Base-by-base conservation (phyloP, 2,888 invertebrate genomes). In the Oscheius sp. region DNA sequence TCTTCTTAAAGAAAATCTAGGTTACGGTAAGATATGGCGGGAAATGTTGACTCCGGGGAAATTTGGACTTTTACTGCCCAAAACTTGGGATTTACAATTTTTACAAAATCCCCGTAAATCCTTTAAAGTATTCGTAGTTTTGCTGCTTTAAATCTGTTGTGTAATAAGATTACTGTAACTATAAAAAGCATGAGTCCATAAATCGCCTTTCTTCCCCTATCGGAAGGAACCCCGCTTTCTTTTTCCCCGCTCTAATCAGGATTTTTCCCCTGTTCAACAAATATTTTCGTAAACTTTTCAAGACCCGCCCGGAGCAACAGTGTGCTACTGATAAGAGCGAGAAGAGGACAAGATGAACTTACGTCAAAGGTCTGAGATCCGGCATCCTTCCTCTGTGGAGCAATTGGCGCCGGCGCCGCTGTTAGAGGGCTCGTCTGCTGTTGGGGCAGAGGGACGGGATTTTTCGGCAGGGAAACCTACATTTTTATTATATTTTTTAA, bases 331-430 rank as follows among this genome's bases (percentile, higher is more conserved):
- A 35, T 35, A 35, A 35, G 35, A 35, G 35, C 12, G 5, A 9
- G n/a, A n/a, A n/a, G n/a, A n/a, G 35, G 35, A 35, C 35, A 63
- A 27, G n/a, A n/a, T 21, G 18, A 49, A 52, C 70, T 46, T 12
- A 71, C 71, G 25, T 71, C 71, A 23, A 63, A 41, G 18, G 71
- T 71, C 41, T 71, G 71, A 29, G 71, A 71, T 23, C 41, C 59
- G 41, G 71, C 71, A n/a, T 71, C 71, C 25, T 56, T 72, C 58
- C 49, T 55, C 35, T 59, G 49, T 18, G 61, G 61, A 13, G n/a
- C 25, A 9, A 27, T 16, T 21, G 64, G 45, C 13, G 43, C 53
- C n/a, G 71, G 18, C 3, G 72, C 64, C 18, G 66, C 49, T 9
- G 66, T 29, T n/a, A 64, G 18, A 21, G 66, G 64, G 27, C 72